Evolutionary conservation across 2,797 vertebrate species (phyloP).

Genomic region (Malurus splendens): DNA sequence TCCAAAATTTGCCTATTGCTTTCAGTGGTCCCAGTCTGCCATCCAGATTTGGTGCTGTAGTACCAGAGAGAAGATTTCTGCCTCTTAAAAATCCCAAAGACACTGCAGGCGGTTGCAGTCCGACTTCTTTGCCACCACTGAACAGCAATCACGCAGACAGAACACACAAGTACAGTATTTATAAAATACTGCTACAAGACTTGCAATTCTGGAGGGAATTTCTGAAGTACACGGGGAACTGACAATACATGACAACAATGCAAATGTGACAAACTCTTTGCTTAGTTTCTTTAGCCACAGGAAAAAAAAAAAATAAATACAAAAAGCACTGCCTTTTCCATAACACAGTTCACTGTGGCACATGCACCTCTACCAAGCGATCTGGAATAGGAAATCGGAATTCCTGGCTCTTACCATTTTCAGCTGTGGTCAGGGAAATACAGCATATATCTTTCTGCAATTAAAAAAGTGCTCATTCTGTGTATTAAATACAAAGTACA

Average conservation of each 20-base stretch:
- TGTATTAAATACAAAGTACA: slow-evolving; percentile 70
- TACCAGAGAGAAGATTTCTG: neutral
- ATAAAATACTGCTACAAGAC: slow-evolving; percentile 53
- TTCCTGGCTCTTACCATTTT: slow-evolving; percentile 49
- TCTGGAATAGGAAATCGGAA: slow-evolving; percentile 36
- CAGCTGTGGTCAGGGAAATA: slow-evolving; percentile 62
- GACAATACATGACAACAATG: slow-evolving; percentile 56
- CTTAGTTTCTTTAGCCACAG: slow-evolving; percentile 54
- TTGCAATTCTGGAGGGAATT: slow-evolving; percentile 59
- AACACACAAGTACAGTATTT: slow-evolving; percentile 54
- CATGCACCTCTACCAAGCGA: slow-evolving; percentile 68
- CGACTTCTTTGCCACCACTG: neutral
- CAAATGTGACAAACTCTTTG: slow-evolving; percentile 44
- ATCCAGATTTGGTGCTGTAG: neutral
- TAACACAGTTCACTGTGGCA: slow-evolving; percentile 67
- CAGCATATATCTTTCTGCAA: slow-evolving; percentile 46
- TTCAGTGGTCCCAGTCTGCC: neutral
- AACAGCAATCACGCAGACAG: slow-evolving; percentile 40
- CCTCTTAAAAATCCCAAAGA: neutral
- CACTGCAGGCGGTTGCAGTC: neutral
- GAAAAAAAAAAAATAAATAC: slow-evolving; percentile 68
- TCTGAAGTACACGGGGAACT: slow-evolving; percentile 53
- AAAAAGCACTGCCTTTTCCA: slow-evolving; percentile 64
- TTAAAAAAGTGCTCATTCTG: slow-evolving; percentile 71
- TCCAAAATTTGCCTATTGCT: neutral